Base-by-base conservation (phyloP, 2,113 vertebrate genomes). In the Zosterops borbonicus region DNA sequence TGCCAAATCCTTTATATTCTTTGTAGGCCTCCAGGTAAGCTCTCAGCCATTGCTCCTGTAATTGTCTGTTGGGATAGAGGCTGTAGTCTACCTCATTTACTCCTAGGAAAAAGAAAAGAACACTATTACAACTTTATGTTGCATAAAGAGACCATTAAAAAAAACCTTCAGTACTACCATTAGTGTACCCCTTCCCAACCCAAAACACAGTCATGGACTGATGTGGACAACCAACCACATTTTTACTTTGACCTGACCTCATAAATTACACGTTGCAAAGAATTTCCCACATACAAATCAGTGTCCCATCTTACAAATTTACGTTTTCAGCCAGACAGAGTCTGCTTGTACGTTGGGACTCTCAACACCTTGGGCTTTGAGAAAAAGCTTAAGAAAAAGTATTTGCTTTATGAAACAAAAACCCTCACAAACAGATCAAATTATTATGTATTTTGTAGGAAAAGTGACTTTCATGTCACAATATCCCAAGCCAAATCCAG, bases 51-150 rank as follows among this genome's bases (percentile, higher is more conserved):
- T 98, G 97, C 49, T 98, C 94, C 96, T 99, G 99, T n/a, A 99
- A 98, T 46, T 97, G 89, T 85, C 98, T 97, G 33, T 94, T 94
- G 58, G 99, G 99, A 94, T 99, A 99, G 91, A 98, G 98, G 88
- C 97, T 99, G 96, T 99, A 99, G 97, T 99, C 99, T 96, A 99
- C 99, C 71, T 99, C 99, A 78, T 99, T 99, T 92, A 99, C 97
- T 94, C 99, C 99, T 99, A 92, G 28, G 9, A 22, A 28, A 67
- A 73, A 44, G 71, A 78, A 56, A 23, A 60, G 28, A 77, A 62
- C 18, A 68, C 15, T 31, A 17, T 92, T 47, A 87, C 31, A 78
- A 76, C 11, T 5, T 50, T 33, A 35, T 0, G 0, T 5, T 47
- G 22, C 47, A 71, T 23, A 35, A 78, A 37, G 44, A 46, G 31